phyloP scores from a whole-genome alignment of 2,888 invertebrate genomes.

The Plebejus anna region DNA sequence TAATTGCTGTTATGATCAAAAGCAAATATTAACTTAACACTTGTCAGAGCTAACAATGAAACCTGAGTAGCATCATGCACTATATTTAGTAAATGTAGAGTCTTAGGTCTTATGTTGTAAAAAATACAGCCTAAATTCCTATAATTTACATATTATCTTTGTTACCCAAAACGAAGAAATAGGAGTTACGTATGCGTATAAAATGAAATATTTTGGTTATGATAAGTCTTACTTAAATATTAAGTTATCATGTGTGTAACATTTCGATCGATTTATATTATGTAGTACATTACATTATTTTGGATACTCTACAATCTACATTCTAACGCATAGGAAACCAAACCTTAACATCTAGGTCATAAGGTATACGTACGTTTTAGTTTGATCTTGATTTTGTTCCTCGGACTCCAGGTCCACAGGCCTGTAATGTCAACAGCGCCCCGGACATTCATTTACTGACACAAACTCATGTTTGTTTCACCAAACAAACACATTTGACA shows the following conservation, averaged over 20 bases:
- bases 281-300: background rate
- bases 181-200: no score
- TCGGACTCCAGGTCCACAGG: conserved; percentile 74
- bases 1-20: background rate
- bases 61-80: background rate
- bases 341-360: background rate
- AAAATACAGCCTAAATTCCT: background rate
- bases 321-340: background rate
- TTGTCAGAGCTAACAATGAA: background rate
- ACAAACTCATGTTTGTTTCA: conserved; percentile 54
- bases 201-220: no score
- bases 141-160: background rate
- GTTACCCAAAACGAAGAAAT: background rate
- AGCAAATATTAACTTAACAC: background rate
- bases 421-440: conserved; percentile 69
- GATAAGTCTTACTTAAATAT: no score
- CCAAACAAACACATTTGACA: conserved; percentile 43
- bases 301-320: background rate
- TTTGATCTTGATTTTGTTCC: conserved; percentile 76
- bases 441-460: conserved; percentile 74
- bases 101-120: background rate
- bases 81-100: background rate
- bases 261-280: background rate
- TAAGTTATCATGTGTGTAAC: background rate
- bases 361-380: conserved; percentile 66